Base-by-base conservation (phyloP, 2,797 vertebrate genomes). In the Bradypodion pumilum region DNA sequence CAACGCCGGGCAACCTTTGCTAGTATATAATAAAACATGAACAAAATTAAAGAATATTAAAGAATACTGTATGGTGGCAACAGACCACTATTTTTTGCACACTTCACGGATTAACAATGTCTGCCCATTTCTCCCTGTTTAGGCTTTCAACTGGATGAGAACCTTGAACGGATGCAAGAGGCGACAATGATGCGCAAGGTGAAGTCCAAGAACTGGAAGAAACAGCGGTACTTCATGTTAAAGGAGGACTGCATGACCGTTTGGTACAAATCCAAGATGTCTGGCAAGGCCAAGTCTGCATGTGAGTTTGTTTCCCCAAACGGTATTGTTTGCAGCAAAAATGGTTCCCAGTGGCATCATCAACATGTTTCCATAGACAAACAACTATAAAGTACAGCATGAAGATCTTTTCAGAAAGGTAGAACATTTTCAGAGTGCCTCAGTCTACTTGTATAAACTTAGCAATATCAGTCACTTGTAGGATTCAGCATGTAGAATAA, bases 131-230 rank as follows among this genome's bases (percentile, higher is more conserved):
- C 44, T 76, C 35, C 16, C 76, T 83, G 70, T 29, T 75, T 94
- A 99, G 98, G 96, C 85, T 89, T 97, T 82, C 95, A 95, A 82
- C 90, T 96, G 87, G 97, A 97, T 85, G 95, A 96, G 40, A 94
- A 96, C 0, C 84, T 99, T 91, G 93, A 95, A 90, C 91, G 95
- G 87, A 98, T 99, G 98, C 97, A 97, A 91, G 93, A 94, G 7
- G 98, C 98, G 35, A 96, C 94, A 0, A 89, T 96, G 91, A 95
- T 99, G 94, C 97, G 97, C 81, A 99, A 99, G 92, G 97, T 99
- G 78, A 99, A 97, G 87, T 98, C 98, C 80, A 97, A 96, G 76
- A 97, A 89, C 44, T 99, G 98, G 97, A 99, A 98, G 93, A 98
- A 97, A 90, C 97, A 96, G 76, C 95, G 98, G 27, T 97, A 96